phyloP scores from a whole-genome alignment of 2,797 vertebrate genomes.

The Agapornis canus region DNA sequence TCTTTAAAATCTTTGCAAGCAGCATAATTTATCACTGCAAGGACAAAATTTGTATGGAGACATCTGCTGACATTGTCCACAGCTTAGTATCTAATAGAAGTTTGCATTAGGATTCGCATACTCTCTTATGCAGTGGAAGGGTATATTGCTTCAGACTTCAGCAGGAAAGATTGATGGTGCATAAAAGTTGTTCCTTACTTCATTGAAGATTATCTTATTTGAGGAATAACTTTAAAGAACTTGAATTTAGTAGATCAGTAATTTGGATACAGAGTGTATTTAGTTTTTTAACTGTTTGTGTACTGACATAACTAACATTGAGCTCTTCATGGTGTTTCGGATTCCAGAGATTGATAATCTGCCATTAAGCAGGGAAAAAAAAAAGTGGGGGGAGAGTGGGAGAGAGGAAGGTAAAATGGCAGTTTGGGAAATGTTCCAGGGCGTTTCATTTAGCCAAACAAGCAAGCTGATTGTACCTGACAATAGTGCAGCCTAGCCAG shows the following conservation, averaged over 20 bases:
- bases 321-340: background rate
- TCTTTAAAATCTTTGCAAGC: background rate
- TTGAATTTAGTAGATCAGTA: background rate
- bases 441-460: background rate
- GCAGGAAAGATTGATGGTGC: background rate
- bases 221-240: background rate
- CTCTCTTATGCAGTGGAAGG: background rate
- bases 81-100: background rate
- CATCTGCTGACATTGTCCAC: background rate
- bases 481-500: background rate
- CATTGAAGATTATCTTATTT: background rate
- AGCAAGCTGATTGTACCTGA: background rate
- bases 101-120: background rate
- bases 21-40: background rate
- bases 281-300: background rate
- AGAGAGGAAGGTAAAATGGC: background rate
- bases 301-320: background rate
- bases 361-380: background rate
- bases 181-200: background rate
- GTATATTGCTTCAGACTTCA: background rate
- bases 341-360: background rate
- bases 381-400: rapidly evolving
- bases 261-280: background rate
- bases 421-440: background rate
- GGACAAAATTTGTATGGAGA: background rate